Conservation (phyloP, 1,140 invertebrate genomes). For the Gryllus bimaculatus region DNA sequence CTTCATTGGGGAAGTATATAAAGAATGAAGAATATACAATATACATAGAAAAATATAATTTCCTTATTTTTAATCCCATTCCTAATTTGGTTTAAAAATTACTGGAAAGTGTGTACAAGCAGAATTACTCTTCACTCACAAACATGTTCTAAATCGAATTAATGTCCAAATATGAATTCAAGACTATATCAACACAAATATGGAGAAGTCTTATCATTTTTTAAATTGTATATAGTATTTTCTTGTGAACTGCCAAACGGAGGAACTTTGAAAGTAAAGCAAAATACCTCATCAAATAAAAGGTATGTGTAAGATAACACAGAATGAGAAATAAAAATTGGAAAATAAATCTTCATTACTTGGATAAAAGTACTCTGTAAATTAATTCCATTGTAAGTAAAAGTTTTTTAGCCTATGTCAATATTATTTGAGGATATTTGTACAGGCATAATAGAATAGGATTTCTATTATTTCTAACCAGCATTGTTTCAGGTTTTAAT, state of each 20-base stretch:
- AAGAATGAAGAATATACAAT: background rate
- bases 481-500: background rate
- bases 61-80: background rate
- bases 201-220: background rate
- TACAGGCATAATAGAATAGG: background rate
- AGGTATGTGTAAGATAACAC: conserved; percentile 4
- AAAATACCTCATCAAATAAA: background rate
- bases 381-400: background rate
- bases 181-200: background rate
- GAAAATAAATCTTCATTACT: background rate
- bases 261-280: background rate
- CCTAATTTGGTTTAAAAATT: background rate
- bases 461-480: background rate
- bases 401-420: background rate
- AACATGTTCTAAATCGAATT: background rate
- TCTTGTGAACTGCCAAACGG: background rate
- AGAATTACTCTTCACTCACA: background rate
- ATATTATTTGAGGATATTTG: conserved; percentile 6
- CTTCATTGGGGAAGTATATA: background rate
- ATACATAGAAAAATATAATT: background rate
- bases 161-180: background rate
- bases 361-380: background rate
- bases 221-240: background rate
- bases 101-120: background rate
- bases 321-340: background rate